Base-by-base conservation (phyloP, 2,113 vertebrate genomes). In the Chrysochloris asiatica region DNA sequence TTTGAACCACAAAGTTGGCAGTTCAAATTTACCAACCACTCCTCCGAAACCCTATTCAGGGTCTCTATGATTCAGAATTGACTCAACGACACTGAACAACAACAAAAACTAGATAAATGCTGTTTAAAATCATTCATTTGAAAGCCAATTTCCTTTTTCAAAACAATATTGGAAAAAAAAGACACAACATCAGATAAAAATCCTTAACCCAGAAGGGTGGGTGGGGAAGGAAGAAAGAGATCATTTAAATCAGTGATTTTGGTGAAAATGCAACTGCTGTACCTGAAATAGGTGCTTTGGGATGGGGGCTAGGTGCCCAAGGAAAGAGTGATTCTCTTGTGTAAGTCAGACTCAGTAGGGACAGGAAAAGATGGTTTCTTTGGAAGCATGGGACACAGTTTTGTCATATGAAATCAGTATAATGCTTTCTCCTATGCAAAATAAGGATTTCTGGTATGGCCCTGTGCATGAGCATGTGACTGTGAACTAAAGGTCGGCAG, bases 111-210 rank as follows among this genome's bases (percentile, higher is more conserved):
- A 59, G 30, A 52, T 45, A 87, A 86, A 63, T 8, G 63, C 28
- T 47, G 8, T 81, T 93, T 86, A 17, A 50, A 92, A 82, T 63
- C 17, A 67, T 78, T 65, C 30, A 48, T 48, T 83, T 65, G 77
- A 86, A 92, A 90, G 72, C 26, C n/a, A 61, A 38, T 14, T 63
- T 86, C 36, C 75, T 48, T 86, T 73, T 24, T 1, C 21, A 87
- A 87, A 50, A 13, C 11, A 16, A 28, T 69, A 10, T 43, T n/a
- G 86, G 19, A 54, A 54, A 48, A 61, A 61, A n/a, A 67, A 83
- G 45, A 65, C 26, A 45, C 4, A 7, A 8, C 3, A 3, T 79
- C 52, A 13, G 59, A n/a, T 85, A 19, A 48, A 91, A 89, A 81
- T 28, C 33, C 13, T 41, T 61, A 36, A 41, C 73, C 41, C 50